A percentile compares a stretch with the other conserved stretches of the same genome.
Evolutionary conservation across 2,797 vertebrate genomes (phyloP).

Genomic region (Danio albolineatus): DNA sequence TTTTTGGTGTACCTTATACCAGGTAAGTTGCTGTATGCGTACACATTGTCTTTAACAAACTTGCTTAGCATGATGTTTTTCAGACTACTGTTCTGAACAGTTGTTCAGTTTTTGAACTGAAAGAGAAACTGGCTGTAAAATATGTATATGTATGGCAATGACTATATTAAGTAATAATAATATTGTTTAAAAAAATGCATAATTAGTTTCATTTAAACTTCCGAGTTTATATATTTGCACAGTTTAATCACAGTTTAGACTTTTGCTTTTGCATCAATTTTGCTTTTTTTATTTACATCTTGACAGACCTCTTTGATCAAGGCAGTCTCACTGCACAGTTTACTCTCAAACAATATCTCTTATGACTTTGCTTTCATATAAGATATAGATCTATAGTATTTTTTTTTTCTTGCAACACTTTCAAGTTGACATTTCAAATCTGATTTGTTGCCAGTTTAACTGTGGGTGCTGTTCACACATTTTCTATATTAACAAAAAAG

Average conservation of each 20-base stretch:
- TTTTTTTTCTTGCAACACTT: not conserved
- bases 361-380: not conserved
- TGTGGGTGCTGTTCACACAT: not conserved
- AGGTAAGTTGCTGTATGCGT: not conserved
- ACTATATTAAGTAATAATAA: too few species aligned
- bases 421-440: not conserved
- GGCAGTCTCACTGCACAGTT: not conserved
- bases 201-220: not conserved
- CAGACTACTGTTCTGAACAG: too few species aligned
- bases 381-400: not conserved
- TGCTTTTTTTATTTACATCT: not conserved
- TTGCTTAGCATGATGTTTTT: too few species aligned
- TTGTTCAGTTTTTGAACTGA: not conserved
- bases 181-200: accelerated
- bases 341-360: not conserved
- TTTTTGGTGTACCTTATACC: too few species aligned
- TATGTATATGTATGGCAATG: not conserved
- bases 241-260: not conserved
- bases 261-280: not conserved
- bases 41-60: not conserved
- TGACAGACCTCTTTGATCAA: not conserved
- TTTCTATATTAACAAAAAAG: not conserved
- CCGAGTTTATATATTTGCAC: not conserved
- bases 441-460: not conserved
- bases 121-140: not conserved